Conservation (phyloP, 1,140 invertebrate genomes). For the Drosophila yakuba region DNA sequence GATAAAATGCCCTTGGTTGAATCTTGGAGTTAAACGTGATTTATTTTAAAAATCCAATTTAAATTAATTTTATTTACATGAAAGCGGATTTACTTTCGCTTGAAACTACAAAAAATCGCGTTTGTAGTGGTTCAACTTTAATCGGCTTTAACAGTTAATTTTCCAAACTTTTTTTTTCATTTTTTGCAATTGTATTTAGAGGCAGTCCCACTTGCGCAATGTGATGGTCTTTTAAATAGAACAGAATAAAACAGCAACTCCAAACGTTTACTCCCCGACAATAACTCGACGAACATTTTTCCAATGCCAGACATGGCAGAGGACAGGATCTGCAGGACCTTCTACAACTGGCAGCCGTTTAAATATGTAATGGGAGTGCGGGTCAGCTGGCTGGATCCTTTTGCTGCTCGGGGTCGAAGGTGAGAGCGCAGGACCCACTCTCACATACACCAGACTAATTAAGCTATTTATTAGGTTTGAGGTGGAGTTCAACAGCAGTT, state of each 20-base stretch:
- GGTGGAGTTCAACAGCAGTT: conserved; percentile 62
- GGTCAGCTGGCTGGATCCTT: conserved; percentile 41
- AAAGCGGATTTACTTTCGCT: not conserved
- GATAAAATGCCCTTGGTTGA: not conserved
- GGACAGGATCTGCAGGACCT: conserved; percentile 6
- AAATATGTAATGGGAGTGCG: conserved; percentile 51
- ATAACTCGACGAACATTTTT: conserved; percentile 26
- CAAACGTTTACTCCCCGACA: conserved; percentile 9
- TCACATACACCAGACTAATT: conserved; percentile 47
- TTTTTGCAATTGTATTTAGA: not conserved
- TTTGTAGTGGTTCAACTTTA: not conserved
- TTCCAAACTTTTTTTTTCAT: not conserved
- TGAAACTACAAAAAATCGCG: not conserved
- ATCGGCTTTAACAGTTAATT: not conserved
- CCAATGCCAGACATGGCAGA: conserved; percentile 30
- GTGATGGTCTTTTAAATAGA: not conserved
- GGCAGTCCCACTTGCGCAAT: not conserved
- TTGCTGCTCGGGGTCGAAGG: conserved; percentile 32
- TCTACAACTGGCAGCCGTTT: conserved; percentile 40
- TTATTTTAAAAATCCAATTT: conserved; percentile 1
- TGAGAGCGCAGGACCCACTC: conserved; percentile 40
- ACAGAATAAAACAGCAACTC: conserved; percentile 1
- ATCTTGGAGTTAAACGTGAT: not conserved
- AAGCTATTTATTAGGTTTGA: conserved; percentile 68
- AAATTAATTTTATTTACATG: not conserved